Evolutionary conservation across 2,888 invertebrate species (phyloP), one percentile per base, ranked within the genome.

Genomic region (Hydropsyche betteni): DNA sequence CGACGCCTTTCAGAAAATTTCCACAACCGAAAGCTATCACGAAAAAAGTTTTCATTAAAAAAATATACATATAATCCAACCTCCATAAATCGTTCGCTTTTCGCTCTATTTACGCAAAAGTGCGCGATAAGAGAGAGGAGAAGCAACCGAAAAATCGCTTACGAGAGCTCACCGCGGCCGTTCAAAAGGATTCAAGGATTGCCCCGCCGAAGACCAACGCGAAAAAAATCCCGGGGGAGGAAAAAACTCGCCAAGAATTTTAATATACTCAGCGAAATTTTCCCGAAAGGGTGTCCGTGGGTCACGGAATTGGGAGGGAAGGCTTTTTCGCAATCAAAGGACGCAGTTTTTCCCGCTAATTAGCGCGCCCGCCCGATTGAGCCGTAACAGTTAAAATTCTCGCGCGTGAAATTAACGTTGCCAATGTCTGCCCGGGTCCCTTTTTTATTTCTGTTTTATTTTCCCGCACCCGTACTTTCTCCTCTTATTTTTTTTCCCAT

Each of bases 381-480:
- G 77, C 70, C 75, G 74, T 79, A 76, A 79, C 75, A 77, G 74
- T 79, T 69, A 73, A 78, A 77, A 79, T 77, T 77, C 79, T 76
- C 34, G 72, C 77, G 77, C 76, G 79, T 76, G 74, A 76, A 74
- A 78, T 78, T 75, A 76, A 76, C 69, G 74, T 74, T 68, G 36
- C 64, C n/a, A 10, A 44, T 44, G 44, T 44, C 44, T 44, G 44
- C 24, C 24, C 24, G 44, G 44, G 33, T 61, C 24, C 68, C 70
- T 36, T 34, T 34, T 16, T 58, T 74, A 36, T 68, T 74, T 74
- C 74, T 50, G 33, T 71, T 64, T 68, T 64, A 33, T 64, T 44
- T 44, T 44, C 44, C 7, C 44, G 44, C 44, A 44, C 44, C 6
- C 44, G 10, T 44, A 44, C 24, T 24, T 24, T 2, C 24, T 24